Percentiles rank a stretch among this genome's conserved stretches.
phyloP scores from a whole-genome alignment of 2,113 vertebrate genomes.

The Crotalus tigris region DNA sequence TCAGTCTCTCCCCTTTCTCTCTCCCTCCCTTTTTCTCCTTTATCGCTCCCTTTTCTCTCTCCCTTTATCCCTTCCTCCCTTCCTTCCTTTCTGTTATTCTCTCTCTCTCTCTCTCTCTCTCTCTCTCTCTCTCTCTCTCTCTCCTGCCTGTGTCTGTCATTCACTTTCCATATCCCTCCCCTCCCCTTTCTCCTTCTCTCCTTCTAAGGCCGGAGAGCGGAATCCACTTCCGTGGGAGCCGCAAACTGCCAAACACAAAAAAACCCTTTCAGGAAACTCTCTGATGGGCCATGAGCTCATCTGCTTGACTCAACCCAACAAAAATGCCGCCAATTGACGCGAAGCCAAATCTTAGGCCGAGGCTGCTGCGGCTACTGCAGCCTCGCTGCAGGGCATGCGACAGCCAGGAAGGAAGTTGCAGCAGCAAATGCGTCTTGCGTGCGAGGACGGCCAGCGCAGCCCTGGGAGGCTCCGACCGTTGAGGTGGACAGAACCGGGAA shows the following conservation, averaged over 20 bases:
- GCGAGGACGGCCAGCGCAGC: not conserved
- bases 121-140: too few relatives aligned
- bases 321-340: too few relatives aligned
- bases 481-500: fast-evolving
- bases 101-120: too few relatives aligned
- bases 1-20: too few relatives aligned
- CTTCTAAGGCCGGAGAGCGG: slow-evolving; percentile 23
- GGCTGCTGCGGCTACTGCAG: too few relatives aligned
- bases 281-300: slow-evolving; percentile 38
- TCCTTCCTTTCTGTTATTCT: too few relatives aligned
- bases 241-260: slow-evolving; percentile 53
- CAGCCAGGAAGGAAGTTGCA: slow-evolving; percentile 27
- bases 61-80: too few relatives aligned
- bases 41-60: too few relatives aligned
- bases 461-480: not conserved
- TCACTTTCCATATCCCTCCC: not conserved
- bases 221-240: slow-evolving; percentile 29
- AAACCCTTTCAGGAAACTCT: slow-evolving; percentile 57
- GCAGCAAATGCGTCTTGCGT: not conserved
- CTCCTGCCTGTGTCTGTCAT: too few relatives aligned
- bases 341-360: too few relatives aligned
- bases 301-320: slow-evolving; percentile 1
- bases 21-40: too few relatives aligned
- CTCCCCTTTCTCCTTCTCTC: slow-evolving; percentile 2
- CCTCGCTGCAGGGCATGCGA: fast-evolving